Base-by-base conservation (phyloP, 2,888 invertebrate species). In the Brachyptera risi region DNA sequence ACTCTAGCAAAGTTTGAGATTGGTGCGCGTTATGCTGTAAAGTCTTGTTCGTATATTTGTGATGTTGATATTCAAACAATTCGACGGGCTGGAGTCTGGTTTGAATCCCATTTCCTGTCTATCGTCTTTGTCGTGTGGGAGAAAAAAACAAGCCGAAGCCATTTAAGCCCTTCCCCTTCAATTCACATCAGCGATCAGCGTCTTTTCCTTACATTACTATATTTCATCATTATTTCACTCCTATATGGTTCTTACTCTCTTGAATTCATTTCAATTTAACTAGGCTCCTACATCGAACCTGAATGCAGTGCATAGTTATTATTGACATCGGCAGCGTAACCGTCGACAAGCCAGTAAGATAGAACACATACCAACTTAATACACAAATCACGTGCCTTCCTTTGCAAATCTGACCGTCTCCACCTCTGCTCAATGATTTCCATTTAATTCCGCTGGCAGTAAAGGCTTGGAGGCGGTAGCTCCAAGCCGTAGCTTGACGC, bases 321-420 rank as follows among this genome's bases (percentile, higher is more conserved):
- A 60, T 42, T 60, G 56, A 60, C 56, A 56, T 56, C 35, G 27
- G n/a, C n/a, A n/a, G n/a, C n/a, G 56, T 56, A 44, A 42, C 44
- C 19, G 44, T 44, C 50, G 60, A 56, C 56, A 60, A 60, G 47
- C 23, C 5, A 23, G 47, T 4, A 11, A n/a, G 17, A 40, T 35
- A 3, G 19, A 27, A 27, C 31, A 59, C 44, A 63, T 58, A n/a
- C n/a, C n/a, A 66, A 64, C 63, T 68, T 68, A 61, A 63, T 65
- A 67, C 68, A 68, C 68, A 68, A 68, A 68, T 68, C 68, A 68
- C 68, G 66, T 64, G 59, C 63, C 62, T 65, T 62, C 60, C 62
- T 62, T 62, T 56, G 62, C 56, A 62, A 62, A 62, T 62, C 62
- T 62, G 62, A 62, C 59, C 62, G 62, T 38, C 31, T n/a, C 59